A percentile compares a stretch with the other conserved stretches of the same genome.
These are phyloP conservation scores for Cirrhinus molitorella DNA, from an alignment of 2,797 vertebrate genomes.

Conservation along the genomic window DNA sequence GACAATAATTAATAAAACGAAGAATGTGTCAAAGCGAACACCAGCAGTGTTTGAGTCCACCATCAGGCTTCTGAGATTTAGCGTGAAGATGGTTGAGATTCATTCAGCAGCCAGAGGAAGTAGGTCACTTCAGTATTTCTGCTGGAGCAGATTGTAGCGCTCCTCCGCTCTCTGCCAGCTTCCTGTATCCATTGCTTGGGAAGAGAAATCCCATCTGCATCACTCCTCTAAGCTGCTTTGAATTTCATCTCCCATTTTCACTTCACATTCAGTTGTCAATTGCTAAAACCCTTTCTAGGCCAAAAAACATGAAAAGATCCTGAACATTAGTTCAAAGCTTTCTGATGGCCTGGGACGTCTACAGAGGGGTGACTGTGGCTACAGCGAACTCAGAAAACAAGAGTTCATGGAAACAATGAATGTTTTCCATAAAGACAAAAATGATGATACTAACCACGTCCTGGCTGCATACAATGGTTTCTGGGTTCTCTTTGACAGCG, in stretches of 20 bases:
- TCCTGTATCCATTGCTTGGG: conserved; percentile 66
- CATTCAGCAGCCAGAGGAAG: conserved; percentile 69
- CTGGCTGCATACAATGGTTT: conserved; percentile 36
- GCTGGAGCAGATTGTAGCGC: conserved; percentile 72
- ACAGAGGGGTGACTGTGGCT: background rate
- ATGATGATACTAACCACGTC: conserved; percentile 9
- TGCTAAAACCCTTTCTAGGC: conserved; percentile 54
- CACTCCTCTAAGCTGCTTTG: conserved; percentile 78
- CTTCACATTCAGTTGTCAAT: conserved; percentile 66
- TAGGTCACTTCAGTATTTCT: conserved; percentile 80
- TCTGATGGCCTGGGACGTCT: conserved; percentile 1
- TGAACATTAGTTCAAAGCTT: background rate
- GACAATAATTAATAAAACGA: background rate
- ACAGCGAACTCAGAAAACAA: background rate
- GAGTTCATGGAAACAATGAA: conserved; percentile 36
- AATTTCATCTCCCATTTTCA: conserved; percentile 52
- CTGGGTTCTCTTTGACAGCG: conserved; percentile 60
- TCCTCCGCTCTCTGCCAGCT: conserved; percentile 63
- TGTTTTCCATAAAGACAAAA: conserved; percentile 30
- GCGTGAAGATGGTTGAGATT: conserved; percentile 35
- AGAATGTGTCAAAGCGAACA: background rate
- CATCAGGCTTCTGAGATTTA: background rate
- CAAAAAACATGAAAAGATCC: conserved; percentile 18
- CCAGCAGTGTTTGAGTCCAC: background rate
- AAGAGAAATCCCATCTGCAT: conserved; percentile 75